These are phyloP conservation scores for Maniola jurtina DNA, from an alignment of 1,140 invertebrate genomes.

Conservation along the genomic window DNA sequence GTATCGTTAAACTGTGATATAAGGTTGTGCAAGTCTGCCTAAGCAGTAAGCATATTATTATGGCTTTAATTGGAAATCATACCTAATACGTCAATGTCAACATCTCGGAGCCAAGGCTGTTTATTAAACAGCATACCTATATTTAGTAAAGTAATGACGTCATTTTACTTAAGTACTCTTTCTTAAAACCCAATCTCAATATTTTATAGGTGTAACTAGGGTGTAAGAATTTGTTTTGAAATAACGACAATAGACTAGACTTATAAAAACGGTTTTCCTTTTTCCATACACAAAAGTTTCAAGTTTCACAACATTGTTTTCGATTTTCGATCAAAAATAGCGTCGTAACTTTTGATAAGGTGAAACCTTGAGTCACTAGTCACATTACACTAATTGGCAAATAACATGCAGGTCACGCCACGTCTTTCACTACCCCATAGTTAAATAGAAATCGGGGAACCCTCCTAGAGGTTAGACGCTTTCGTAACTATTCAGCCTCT, in stretches of 20 bases:
- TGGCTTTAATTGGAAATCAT: background rate
- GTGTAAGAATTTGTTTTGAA: no score
- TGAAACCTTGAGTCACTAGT: constrained; percentile 16
- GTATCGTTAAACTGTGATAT: no score
- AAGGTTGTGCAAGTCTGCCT: background rate
- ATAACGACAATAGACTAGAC: no score
- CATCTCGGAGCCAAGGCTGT: background rate
- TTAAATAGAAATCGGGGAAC: constrained; percentile 6
- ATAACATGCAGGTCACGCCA: constrained; percentile 19
- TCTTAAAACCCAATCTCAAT: no score
- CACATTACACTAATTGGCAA: constrained; percentile 22
- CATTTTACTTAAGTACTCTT: background rate
- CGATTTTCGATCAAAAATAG: background rate
- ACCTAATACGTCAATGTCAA: constrained; percentile 4
- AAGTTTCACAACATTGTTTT: background rate
- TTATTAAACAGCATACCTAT: background rate
- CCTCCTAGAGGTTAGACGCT: background rate
- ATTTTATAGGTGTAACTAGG: no score
- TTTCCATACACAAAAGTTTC: background rate
- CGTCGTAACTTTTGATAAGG: background rate
- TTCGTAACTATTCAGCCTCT: background rate
- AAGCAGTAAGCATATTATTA: background rate
- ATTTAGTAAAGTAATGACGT: background rate
- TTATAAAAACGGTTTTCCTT: no score
- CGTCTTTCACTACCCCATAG: background rate